Evolutionary conservation across 2,797 vertebrate species (phyloP).

Genomic region (Cirrhinus mrigala): DNA sequence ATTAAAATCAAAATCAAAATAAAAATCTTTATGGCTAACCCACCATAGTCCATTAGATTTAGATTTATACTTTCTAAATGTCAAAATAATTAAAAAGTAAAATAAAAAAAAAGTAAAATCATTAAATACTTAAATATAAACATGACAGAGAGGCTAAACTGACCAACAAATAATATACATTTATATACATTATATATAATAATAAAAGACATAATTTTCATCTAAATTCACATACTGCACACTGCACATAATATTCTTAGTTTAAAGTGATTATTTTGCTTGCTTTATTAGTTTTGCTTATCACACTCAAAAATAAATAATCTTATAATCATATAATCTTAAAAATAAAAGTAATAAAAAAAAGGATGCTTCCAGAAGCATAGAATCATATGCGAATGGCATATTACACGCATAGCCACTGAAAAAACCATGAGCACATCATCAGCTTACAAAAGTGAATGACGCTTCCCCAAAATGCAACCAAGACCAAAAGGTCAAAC

Average conservation of each 20-base stretch:
- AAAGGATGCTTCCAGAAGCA: background rate
- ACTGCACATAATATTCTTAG: background rate
- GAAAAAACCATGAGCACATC: background rate
- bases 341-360: background rate
- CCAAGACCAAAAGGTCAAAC: constrained; percentile 22
- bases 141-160: background rate
- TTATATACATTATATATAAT: no score
- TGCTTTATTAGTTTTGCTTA: background rate
- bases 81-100: background rate
- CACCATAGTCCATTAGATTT: background rate
- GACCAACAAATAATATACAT: background rate
- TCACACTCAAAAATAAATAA: background rate
- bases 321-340: background rate
- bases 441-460: background rate
- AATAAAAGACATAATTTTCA: background rate
- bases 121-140: background rate
- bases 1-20: no score
- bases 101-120: background rate
- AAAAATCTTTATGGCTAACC: background rate
- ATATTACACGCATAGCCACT: background rate
- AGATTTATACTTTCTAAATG: background rate
- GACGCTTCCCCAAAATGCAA: constrained; percentile 10
- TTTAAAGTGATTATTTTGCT: background rate
- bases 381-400: background rate
- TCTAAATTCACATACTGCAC: no score